These are phyloP conservation scores for Oryzias woworae DNA, from an alignment of 2,113 vertebrate genomes.

Conservation along the genomic window DNA sequence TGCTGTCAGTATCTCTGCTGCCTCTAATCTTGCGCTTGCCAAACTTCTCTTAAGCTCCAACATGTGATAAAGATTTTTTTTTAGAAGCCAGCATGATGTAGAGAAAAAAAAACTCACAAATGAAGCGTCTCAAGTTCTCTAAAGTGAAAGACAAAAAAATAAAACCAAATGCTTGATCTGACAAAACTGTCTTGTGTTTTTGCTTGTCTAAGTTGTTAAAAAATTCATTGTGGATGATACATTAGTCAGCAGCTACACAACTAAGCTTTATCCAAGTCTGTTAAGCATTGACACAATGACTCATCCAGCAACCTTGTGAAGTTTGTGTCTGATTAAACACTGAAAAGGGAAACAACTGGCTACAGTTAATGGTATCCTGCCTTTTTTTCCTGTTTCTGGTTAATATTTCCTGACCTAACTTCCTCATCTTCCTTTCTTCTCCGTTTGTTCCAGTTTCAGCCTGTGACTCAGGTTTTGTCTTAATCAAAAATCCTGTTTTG, in stretches of 20 bases:
- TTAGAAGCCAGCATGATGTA: constrained; percentile 6
- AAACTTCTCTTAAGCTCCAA: constrained; percentile 6
- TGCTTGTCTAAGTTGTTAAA: neutral
- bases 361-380: constrained; percentile 6
- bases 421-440: constrained; percentile 13
- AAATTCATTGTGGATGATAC: neutral
- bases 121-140: too few relatives aligned
- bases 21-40: constrained; percentile 5
- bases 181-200: neutral
- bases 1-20: constrained; percentile 1
- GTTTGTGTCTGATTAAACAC: too few relatives aligned
- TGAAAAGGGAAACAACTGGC: neutral
- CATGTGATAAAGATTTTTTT: constrained; percentile 47
- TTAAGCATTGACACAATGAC: constrained; percentile 21
- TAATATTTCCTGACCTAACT: constrained; percentile 27
- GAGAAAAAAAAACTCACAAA: neutral
- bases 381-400: constrained; percentile 3
- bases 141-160: neutral
- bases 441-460: constrained; percentile 35
- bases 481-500: constrained; percentile 53
- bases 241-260: neutral
- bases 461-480: constrained; percentile 50
- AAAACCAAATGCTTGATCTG: neutral
- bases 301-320: too few relatives aligned
- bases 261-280: neutral